Evolutionary conservation across 2,888 invertebrate genomes (phyloP).

Genomic region (Synergus itoensis): DNA sequence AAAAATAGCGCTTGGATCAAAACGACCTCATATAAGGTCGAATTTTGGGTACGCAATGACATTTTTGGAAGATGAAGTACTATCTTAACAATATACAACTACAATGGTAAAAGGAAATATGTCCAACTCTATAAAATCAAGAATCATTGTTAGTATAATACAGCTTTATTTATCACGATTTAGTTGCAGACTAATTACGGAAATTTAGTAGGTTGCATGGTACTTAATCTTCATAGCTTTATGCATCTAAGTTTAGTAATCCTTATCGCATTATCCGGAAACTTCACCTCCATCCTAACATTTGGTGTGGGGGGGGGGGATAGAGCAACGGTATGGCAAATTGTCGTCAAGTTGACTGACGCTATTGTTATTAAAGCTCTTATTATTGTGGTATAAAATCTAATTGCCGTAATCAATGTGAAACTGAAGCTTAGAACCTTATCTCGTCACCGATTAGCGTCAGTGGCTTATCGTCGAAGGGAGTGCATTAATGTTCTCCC

Average conservation of each 20-base stretch:
- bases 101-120: neutral
- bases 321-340: neutral
- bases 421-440: slow-evolving; percentile 65
- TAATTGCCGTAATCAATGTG: slow-evolving; percentile 60
- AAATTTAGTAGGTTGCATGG: slow-evolving; percentile 17
- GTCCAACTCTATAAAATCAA: too few relatives aligned
- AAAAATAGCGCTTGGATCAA: slow-evolving; percentile 1
- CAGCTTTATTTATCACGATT: neutral
- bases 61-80: neutral
- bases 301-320: neutral
- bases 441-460: slow-evolving; percentile 64
- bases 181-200: slow-evolving; percentile 13
- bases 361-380: slow-evolving; percentile 27
- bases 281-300: neutral
- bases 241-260: slow-evolving; percentile 35
- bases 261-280: slow-evolving; percentile 39
- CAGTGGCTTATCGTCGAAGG: slow-evolving; percentile 55
- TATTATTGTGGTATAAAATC: slow-evolving; percentile 30
- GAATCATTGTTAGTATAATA: too few relatives aligned
- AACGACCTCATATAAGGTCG: neutral
- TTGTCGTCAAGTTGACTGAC: slow-evolving; percentile 29
- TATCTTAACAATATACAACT: neutral
- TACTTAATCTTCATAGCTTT: slow-evolving; percentile 34
- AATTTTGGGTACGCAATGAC: neutral
- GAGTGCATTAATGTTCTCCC: slow-evolving; percentile 48